A percentile compares a stretch with the other conserved stretches of the same genome.
These are phyloP conservation scores for Megaceryle maxima DNA, from an alignment of 2,113 vertebrate genomes.

Conservation along the genomic window DNA sequence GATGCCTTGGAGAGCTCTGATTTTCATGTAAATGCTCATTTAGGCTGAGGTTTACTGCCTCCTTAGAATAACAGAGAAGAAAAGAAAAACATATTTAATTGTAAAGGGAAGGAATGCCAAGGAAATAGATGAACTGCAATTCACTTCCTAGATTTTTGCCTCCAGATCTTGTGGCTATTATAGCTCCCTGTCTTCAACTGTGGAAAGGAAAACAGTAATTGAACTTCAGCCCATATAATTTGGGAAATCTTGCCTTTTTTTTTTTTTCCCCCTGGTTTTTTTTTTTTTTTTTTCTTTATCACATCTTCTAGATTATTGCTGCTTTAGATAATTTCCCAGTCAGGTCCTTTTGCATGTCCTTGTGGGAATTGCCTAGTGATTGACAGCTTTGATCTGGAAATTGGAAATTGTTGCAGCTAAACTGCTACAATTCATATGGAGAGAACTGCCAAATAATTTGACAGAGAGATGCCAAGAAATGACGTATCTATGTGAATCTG, in stretches of 20 bases:
- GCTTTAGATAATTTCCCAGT: constrained; percentile 29
- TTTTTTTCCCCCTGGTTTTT: neutral
- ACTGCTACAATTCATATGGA: constrained; percentile 29
- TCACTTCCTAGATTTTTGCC: constrained; percentile 36
- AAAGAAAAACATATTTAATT: constrained; percentile 56
- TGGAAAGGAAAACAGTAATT: neutral
- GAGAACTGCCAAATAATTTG: constrained; percentile 59
- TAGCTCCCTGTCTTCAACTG: neutral
- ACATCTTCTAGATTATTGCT: neutral
- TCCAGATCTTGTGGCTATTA: neutral
- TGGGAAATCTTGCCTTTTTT: neutral
- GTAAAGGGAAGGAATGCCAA: constrained; percentile 24
- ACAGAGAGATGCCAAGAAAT: constrained; percentile 51
- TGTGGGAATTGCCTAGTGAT: constrained; percentile 54
- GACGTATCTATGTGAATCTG: neutral
- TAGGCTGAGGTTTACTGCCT: constrained; percentile 52
- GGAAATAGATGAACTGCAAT: constrained; percentile 41
- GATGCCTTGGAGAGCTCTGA: constrained; percentile 57
- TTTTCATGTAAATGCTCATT: constrained; percentile 61
- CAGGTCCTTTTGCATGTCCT: constrained; percentile 51
- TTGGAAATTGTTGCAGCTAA: constrained; percentile 61
- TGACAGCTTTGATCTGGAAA: constrained; percentile 69
- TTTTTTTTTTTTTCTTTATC: neutral
- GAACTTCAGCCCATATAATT: neutral
- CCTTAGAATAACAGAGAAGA: constrained; percentile 15